Evolutionary conservation across 92 coral and sea anemone species (phyloP), one percentile per base, ranked within the genome.

Genomic region (Galaxea fascicularis): DNA sequence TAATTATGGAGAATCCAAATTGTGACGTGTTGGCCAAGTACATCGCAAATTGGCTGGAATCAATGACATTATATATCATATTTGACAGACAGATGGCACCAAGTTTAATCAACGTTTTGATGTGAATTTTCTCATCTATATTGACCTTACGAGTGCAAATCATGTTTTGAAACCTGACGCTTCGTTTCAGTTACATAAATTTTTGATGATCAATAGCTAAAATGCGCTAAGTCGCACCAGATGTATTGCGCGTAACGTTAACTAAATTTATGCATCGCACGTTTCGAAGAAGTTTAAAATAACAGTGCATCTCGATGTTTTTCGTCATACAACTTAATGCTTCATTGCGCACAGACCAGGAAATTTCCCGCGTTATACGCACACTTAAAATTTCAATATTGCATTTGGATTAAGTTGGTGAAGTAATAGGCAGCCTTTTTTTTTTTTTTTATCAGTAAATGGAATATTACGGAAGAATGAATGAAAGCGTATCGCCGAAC

Each of bases 181-280:
- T 14, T 8, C 4, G 24, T 29, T 29, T 30, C 22, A 66, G 30
- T 66, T 64, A 22, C 0, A 10, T 29, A 27, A 4, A 4, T 1
- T 31, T 66, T 31, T 30, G 45, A 30, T 7, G 29, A 17, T 2
- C 41, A 10, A 22, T 29, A 1, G 71, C 81, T 76, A 68, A 59
- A 41, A 62, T 44, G 57, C 56, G 57, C 82, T 59, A 22, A 12
- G 2, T 76, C 70, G 10, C 0, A 39, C 5, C 71, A 62, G 70
- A 39, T 77, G 71, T 24, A 21, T 16, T 29, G 39, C 35, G 26
- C 82, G 39, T 66, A 62, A 16, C 5, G 82, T 31, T 30, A 66
- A 18, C 9, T 60, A 77, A 77, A 46, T 49, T 66, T 66, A 77
- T 77, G 82, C 82, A 77, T 24, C 58, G 71, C 56, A 63, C 70